Evolutionary conservation across 2,888 invertebrate species (phyloP), one percentile per base, ranked within the genome.

Genomic region (Xylocampa areola): DNA sequence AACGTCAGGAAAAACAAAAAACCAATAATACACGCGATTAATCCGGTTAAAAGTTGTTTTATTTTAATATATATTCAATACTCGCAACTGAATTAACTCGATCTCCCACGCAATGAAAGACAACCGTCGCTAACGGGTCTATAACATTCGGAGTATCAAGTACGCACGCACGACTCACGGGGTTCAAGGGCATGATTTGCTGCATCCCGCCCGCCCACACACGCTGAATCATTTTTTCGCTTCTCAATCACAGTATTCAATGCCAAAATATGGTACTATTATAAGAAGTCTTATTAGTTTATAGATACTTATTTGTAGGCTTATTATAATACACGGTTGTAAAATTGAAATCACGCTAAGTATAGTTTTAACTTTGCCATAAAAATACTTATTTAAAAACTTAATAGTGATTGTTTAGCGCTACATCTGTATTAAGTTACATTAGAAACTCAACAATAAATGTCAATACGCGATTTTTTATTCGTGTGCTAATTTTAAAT

Each of bases 131-230:
- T 79, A 76, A 77, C 77, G 75, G 78, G 68, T 72, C 73, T 73
- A 68, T 52, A 69, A 69, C 52, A 74, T 72, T 73, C 63, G 45
- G 53, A 61, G 30, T 61, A 64, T 65, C 62, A 68, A 79, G 61
- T 66, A 72, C 65, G 65, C 81, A 80, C 66, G 65, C 81, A 80
- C 78, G 77, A 81, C 66, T 64, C 81, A 80, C 78, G 77, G 80
- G 86, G 92, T 91, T 91, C 89, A 91, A 87, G 88, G 87, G 74
- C 83, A 77, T 79, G 66, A 81, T 84, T 81, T 80, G 84, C 82
- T 91, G 91, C 92, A 92, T 88, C 86, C 77, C 85, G 75, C 84
- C 89, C 84, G 75, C 92, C 92, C 82, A 92, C 92, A 64, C 77
- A 17, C 43, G 53, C 65, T 92, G 90, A 92, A 78, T 92, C 91